A percentile compares a stretch with the other conserved stretches of the same genome.
Evolutionary conservation across 2,888 invertebrate species (phyloP).

Genomic region (Dascillus cervinus): DNA sequence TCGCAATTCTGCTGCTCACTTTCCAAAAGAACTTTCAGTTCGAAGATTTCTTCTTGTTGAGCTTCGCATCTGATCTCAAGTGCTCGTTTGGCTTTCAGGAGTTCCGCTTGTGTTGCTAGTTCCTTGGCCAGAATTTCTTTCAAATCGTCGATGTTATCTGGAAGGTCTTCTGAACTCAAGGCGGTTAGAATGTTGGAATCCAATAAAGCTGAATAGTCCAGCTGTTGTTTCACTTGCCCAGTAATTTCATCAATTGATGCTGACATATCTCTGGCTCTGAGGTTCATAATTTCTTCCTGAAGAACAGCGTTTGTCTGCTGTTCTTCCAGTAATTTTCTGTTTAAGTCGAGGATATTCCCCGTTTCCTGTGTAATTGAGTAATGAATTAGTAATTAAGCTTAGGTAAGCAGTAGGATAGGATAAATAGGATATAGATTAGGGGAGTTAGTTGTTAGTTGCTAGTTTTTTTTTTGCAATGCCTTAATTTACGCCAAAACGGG

Average conservation of each 20-base stretch:
- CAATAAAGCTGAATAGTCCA: conserved; percentile 52
- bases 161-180: conserved; percentile 25
- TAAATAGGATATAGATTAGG: too few species aligned
- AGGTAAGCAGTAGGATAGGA: too few species aligned
- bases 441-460: too few species aligned
- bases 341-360: conserved; percentile 52
- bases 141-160: conserved; percentile 25
- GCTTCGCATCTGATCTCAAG: conserved; percentile 44
- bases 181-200: conserved; percentile 53
- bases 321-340: conserved; percentile 49
- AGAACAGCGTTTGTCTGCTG: conserved; percentile 40
- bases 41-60: conserved; percentile 47
- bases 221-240: conserved; percentile 49
- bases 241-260: conserved; percentile 47
- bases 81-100: conserved; percentile 45
- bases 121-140: conserved; percentile 43
- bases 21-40: conserved; percentile 50
- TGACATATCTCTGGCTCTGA: conserved; percentile 25
- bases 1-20: conserved; percentile 52
- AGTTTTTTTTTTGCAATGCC: too few species aligned
- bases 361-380: conserved; percentile 50
- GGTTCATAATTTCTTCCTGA: conserved; percentile 33
- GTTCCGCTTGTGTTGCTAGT: conserved; percentile 44
- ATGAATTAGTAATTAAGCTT: too few species aligned
- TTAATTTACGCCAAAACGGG: too few species aligned